phyloP scores from a whole-genome alignment of 1,140 invertebrate genomes.

The Eumeta japonica region DNA sequence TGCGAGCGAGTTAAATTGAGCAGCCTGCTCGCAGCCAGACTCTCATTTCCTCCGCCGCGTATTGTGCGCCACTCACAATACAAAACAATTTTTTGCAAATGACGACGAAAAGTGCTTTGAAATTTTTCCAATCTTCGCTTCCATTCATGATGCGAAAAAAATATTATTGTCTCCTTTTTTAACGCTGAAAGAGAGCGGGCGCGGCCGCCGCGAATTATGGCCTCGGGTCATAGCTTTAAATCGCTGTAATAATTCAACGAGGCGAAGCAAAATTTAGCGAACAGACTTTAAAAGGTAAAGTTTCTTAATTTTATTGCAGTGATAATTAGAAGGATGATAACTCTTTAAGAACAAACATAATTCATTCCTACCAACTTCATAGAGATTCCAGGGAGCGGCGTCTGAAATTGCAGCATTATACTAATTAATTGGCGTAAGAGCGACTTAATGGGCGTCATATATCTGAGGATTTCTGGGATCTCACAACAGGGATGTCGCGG shows the following conservation, averaged over 20 bases:
- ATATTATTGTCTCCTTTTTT: constrained; percentile 13
- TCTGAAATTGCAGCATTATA: constrained; percentile 50
- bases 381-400: constrained; percentile 38
- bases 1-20: constrained; percentile 47
- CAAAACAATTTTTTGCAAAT: constrained; percentile 56
- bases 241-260: constrained; percentile 19
- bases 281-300: constrained; percentile 18
- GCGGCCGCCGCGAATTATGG: constrained; percentile 1
- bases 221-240: not conserved
- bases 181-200: constrained; percentile 31
- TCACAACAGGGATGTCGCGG: too few relatives aligned
- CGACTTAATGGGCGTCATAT: constrained; percentile 35
- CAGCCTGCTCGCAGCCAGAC: constrained; percentile 39
- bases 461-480: constrained; percentile 22
- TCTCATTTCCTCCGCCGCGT: constrained; percentile 48
- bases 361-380: constrained; percentile 38
- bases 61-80: constrained; percentile 54
- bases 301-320: constrained; percentile 40
- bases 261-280: constrained; percentile 28
- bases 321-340: constrained; percentile 44
- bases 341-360: constrained; percentile 49
- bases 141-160: constrained; percentile 48
- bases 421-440: constrained; percentile 50
- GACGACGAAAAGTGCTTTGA: constrained; percentile 55
- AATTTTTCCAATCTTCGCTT: constrained; percentile 56